These are phyloP conservation scores for Rhinella marina DNA, from an alignment of 2,797 vertebrate genomes.

Conservation along the genomic window DNA sequence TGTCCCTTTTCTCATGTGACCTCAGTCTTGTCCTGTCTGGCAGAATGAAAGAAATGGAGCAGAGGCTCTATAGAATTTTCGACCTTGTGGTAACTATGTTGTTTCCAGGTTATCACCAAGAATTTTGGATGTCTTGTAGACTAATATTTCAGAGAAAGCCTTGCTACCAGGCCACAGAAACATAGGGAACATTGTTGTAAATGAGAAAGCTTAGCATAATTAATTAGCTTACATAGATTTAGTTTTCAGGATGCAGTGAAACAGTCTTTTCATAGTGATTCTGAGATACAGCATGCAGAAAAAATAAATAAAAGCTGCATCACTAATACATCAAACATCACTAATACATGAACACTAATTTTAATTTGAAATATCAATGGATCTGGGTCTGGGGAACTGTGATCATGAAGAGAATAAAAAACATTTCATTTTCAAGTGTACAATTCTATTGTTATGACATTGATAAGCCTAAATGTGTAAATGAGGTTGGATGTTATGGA, in stretches of 20 bases:
- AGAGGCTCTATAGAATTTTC: slow-evolving; percentile 24
- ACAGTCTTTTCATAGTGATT: slow-evolving; percentile 16
- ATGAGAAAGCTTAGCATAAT: slow-evolving; percentile 42
- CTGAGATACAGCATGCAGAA: not conserved
- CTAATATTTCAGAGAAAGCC: slow-evolving; percentile 36
- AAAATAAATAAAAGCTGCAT: not conserved
- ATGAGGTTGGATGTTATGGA: too few species aligned
- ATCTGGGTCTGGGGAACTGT: not conserved
- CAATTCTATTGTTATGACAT: not conserved
- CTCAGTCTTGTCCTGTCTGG: slow-evolving; percentile 51
- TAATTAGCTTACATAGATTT: slow-evolving; percentile 50
- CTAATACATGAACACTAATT: not conserved
- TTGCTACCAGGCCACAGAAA: not conserved
- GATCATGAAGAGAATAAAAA: not conserved
- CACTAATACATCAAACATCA: not conserved
- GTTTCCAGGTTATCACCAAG: slow-evolving; percentile 55
- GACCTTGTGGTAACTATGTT: slow-evolving; percentile 47
- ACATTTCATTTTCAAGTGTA: not conserved
- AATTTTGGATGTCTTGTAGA: slow-evolving; percentile 4
- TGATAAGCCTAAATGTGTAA: not conserved
- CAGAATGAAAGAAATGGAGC: slow-evolving; percentile 42
- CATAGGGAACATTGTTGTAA: slow-evolving; percentile 47
- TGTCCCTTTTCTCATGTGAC: slow-evolving; percentile 46
- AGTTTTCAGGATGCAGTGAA: not conserved
- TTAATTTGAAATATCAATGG: not conserved